phyloP scores from a whole-genome alignment of 2,797 vertebrate species.

The Anguilla pacifica region DNA sequence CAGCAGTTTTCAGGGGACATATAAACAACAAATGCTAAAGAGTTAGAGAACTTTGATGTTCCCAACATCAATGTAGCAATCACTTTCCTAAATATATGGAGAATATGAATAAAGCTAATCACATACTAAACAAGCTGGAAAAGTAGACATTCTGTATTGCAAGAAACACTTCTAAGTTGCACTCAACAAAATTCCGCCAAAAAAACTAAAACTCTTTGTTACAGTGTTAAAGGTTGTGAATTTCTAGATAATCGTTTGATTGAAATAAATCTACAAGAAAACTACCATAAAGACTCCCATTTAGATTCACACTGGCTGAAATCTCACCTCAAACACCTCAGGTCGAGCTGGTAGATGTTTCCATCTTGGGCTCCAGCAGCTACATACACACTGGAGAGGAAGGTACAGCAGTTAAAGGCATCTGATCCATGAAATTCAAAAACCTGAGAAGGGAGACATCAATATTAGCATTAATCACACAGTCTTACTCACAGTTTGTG shows the following conservation, averaged over 20 bases:
- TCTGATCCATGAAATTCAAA: slow-evolving; percentile 73
- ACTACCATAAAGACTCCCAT: neutral
- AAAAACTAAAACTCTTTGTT: no score
- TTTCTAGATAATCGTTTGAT: neutral
- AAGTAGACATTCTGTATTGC: no score
- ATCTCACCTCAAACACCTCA: slow-evolving; percentile 70
- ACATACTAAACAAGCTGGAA: no score
- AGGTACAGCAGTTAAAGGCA: slow-evolving; percentile 75
- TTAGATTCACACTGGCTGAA: neutral
- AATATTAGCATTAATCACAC: neutral
- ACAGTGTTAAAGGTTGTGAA: neutral
- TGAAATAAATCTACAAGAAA: neutral
- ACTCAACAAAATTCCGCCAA: no score
- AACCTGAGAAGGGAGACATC: slow-evolving; percentile 53
- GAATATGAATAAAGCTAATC: no score
- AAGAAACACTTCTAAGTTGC: no score
- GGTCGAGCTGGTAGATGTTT: slow-evolving; percentile 75
- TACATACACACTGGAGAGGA: slow-evolving; percentile 70
- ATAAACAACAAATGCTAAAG: no score
- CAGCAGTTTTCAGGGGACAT: no score
- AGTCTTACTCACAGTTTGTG: neutral
- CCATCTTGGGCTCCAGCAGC: slow-evolving; percentile 76
- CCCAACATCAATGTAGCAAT: no score
- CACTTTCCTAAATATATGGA: no score
- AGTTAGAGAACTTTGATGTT: no score